phyloP scores from a whole-genome alignment of 1,140 invertebrate genomes.

The Bacillus rossius region DNA sequence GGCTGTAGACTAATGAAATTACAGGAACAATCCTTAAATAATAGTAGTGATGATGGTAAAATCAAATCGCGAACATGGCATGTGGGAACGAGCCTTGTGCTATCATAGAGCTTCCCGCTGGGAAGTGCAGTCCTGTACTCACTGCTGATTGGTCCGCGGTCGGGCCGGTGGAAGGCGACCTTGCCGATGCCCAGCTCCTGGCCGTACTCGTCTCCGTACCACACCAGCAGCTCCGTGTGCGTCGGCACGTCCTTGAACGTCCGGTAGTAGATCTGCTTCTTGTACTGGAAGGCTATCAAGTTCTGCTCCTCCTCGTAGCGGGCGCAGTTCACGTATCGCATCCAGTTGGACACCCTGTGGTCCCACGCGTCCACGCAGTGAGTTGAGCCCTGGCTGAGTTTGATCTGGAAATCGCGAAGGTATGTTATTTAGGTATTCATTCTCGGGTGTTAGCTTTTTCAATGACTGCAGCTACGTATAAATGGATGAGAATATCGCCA shows the following conservation, averaged over 20 bases:
- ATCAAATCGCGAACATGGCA: too few relatives aligned
- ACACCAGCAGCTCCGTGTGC: constrained; percentile 49
- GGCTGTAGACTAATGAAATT: too few relatives aligned
- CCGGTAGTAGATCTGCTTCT: constrained; percentile 50
- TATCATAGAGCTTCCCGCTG: background rate
- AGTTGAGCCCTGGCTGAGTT: constrained; percentile 23
- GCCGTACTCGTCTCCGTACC: constrained; percentile 47
- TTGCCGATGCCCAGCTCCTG: constrained; percentile 36
- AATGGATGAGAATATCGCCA: too few relatives aligned
- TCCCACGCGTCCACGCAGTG: constrained; percentile 46
- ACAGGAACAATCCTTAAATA: too few relatives aligned
- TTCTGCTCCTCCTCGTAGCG: constrained; percentile 47
- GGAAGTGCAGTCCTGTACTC: background rate
- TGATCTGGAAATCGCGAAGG: background rate
- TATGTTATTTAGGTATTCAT: too few relatives aligned
- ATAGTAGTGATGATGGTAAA: too few relatives aligned
- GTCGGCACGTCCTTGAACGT: constrained; percentile 44
- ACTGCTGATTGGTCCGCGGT: background rate
- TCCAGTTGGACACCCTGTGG: constrained; percentile 47
- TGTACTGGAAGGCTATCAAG: constrained; percentile 50
- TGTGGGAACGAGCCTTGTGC: too few relatives aligned
- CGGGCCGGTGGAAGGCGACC: background rate
- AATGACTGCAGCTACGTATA: constrained; percentile 16
- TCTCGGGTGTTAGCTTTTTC: too few relatives aligned
- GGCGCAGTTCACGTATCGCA: constrained; percentile 55